Conservation (phyloP, 2,888 invertebrate species). For the Osmoderma eremita region DNA sequence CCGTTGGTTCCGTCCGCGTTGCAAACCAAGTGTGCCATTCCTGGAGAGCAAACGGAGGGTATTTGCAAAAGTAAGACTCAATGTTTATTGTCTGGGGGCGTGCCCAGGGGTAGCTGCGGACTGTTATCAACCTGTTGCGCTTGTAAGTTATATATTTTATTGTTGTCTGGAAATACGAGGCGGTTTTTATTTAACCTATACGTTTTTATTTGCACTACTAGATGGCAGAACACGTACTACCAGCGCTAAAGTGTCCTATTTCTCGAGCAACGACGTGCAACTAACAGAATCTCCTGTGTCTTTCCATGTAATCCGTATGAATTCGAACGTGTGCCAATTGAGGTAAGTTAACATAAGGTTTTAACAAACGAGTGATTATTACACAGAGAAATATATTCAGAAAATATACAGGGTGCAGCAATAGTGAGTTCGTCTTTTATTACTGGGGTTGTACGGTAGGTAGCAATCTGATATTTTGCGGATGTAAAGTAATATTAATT, state of each 20-base stretch:
- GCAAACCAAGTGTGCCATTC: constrained; percentile 60
- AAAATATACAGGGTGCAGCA: no score
- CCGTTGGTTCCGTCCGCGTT: constrained; percentile 1
- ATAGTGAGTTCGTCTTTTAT: no score
- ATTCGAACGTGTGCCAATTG: constrained; percentile 70
- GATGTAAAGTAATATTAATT: no score
- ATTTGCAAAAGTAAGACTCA: constrained; percentile 67
- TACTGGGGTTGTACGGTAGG: no score
- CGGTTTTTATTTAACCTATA: no score
- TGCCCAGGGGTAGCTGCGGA: constrained; percentile 49
- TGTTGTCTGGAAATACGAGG: constrained; percentile 21
- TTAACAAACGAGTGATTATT: no score
- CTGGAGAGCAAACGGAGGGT: constrained; percentile 54
- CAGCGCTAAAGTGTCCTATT: constrained; percentile 57
- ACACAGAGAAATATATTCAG: no score
- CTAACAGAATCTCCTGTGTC: constrained; percentile 66
- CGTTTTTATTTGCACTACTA: constrained; percentile 39
- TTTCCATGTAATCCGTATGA: constrained; percentile 69
- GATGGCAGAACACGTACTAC: constrained; percentile 53
- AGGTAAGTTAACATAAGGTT: constrained; percentile 61
- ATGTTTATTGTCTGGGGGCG: constrained; percentile 67
- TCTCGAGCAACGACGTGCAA: constrained; percentile 57
- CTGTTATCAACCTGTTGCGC: constrained; percentile 53
- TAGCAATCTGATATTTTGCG: no score
- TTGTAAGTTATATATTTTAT: constrained; percentile 38